These are phyloP conservation scores for Drosophila triauraria DNA, from an alignment of 1,140 invertebrate species.

Conservation along the genomic window DNA sequence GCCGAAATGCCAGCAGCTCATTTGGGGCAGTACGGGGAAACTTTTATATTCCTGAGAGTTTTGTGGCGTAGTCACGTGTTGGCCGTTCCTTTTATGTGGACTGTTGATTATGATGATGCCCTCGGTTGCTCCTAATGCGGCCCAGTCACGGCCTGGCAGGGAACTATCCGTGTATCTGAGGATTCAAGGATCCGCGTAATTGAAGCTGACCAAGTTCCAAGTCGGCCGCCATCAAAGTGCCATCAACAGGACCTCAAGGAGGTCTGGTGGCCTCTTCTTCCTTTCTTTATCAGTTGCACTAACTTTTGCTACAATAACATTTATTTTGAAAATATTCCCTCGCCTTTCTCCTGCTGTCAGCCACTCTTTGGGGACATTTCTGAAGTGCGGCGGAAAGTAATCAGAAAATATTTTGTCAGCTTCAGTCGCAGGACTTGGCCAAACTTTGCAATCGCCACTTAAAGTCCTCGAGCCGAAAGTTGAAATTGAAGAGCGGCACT, in stretches of 20 bases:
- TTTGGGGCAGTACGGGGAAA: conserved; percentile 25
- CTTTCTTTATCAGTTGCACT: conserved; percentile 65
- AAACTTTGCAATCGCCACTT: conserved; percentile 43
- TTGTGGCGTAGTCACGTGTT: conserved; percentile 58
- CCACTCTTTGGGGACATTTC: conserved; percentile 31
- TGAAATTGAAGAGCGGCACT: conserved; percentile 38
- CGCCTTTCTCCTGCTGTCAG: conserved; percentile 3
- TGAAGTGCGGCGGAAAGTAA: conserved; percentile 72
- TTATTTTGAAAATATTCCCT: conserved; percentile 73
- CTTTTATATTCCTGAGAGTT: conserved; percentile 60
- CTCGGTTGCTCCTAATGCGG: conserved; percentile 29
- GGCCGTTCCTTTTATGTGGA: conserved; percentile 44
- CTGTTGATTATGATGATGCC: conserved; percentile 58
- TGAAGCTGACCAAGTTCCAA: conserved; percentile 34
- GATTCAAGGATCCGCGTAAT: conserved; percentile 24
- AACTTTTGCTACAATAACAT: conserved; percentile 80
- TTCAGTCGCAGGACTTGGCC: conserved; percentile 38
- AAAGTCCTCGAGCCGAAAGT: conserved; percentile 59
- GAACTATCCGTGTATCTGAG: conserved; percentile 2
- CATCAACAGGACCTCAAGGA: conserved; percentile 63
- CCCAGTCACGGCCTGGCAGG: conserved; percentile 36
- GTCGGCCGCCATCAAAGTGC: conserved; percentile 61
- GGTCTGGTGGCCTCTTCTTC: not conserved
- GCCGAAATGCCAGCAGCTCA: conserved; percentile 41
- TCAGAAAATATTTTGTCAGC: conserved; percentile 81